Conservation (phyloP, 1,140 invertebrate species). For the Saccostrea glomerata region DNA sequence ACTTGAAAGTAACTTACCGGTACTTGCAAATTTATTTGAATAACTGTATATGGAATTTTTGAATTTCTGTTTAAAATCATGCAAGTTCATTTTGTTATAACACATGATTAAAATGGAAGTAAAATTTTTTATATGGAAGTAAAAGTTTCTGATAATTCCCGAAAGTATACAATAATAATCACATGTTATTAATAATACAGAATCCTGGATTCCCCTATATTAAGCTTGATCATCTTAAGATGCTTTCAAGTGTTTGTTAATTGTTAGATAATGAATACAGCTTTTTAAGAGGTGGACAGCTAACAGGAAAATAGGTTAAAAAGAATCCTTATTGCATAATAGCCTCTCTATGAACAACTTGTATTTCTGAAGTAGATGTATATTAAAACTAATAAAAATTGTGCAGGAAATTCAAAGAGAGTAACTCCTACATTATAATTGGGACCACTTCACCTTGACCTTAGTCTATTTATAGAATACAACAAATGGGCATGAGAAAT, state of each 20-base stretch:
- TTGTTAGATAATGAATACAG: constrained; percentile 18
- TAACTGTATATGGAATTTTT: background rate
- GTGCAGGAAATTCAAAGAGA: background rate
- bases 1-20: background rate
- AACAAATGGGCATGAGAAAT: background rate
- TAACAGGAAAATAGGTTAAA: constrained; percentile 7
- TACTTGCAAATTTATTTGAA: background rate
- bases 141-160: background rate
- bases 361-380: constrained; percentile 19
- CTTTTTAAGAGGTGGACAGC: constrained; percentile 14
- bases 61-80: no score
- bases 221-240: background rate
- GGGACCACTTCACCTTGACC: constrained; percentile 25
- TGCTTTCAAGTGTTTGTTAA: constrained; percentile 9
- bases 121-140: background rate
- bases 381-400: background rate
- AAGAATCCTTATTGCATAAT: constrained; percentile 25
- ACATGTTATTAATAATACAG: background rate
- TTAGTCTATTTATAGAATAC: background rate
- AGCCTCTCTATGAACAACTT: background rate
- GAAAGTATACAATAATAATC: background rate
- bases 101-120: background rate
- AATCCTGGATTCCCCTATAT: background rate
- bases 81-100: background rate
- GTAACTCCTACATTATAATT: constrained; percentile 23